phyloP scores from a whole-genome alignment of 2,113 vertebrate genomes.

The Hystrix brachyura region DNA sequence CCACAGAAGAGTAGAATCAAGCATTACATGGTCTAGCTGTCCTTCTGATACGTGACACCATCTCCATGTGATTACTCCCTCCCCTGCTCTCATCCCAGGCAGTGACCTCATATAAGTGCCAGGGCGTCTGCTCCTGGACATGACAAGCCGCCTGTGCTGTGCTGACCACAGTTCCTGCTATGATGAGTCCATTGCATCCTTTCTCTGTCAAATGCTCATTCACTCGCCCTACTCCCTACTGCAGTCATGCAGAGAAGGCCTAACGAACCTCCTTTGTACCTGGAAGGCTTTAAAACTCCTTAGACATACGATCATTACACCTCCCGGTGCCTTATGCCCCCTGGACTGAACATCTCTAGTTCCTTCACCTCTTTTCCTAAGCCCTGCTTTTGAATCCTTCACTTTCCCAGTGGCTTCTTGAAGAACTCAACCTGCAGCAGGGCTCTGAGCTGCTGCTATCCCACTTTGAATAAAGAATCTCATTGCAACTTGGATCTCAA shows the following conservation, averaged over 20 bases:
- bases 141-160: background rate
- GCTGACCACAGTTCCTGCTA: background rate
- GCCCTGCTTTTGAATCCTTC: background rate
- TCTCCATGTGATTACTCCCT: background rate
- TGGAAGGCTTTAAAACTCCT: constrained; percentile 25
- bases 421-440: background rate
- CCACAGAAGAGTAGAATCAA: constrained; percentile 9
- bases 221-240: background rate
- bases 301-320: background rate
- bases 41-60: background rate
- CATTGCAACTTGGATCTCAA: background rate
- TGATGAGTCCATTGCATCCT: background rate
- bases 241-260: background rate
- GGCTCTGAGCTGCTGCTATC: background rate
- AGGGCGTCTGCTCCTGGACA: background rate
- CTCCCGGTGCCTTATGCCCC: background rate
- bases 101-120: background rate
- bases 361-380: background rate
- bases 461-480: background rate
- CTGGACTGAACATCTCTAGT: background rate
- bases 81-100: background rate
- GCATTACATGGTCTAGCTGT: background rate
- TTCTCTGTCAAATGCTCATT: background rate
- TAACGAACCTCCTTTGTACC: background rate
- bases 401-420: background rate